Percentiles rank a stretch among this genome's conserved stretches.
Evolutionary conservation across 2,888 invertebrate genomes (phyloP).

Genomic region (Leptopterna dolabrata): DNA sequence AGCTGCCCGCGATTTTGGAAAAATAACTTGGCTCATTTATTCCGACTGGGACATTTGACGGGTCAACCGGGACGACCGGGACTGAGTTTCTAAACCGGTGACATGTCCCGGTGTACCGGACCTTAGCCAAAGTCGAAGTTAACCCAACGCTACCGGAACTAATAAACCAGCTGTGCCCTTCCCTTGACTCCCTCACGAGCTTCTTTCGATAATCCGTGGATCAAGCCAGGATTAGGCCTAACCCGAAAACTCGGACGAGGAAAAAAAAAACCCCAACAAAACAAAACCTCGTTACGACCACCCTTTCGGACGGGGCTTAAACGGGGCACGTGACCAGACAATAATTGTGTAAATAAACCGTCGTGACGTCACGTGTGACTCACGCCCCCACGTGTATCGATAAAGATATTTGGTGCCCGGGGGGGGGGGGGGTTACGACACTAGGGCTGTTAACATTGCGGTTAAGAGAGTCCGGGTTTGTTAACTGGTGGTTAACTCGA

Average conservation of each 20-base stretch:
- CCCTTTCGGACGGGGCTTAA: not conserved
- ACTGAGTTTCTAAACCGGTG: no score
- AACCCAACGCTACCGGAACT: no score
- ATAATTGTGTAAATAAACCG: slow-evolving; percentile 49
- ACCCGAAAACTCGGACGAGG: not conserved
- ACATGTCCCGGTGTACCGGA: no score
- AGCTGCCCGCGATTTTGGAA: no score
- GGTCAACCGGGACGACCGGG: no score
- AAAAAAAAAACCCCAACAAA: not conserved
- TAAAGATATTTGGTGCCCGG: not conserved
- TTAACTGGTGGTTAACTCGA: not conserved
- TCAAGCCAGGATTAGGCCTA: not conserved
- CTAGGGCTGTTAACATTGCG: not conserved
- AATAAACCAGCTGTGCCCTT: not conserved
- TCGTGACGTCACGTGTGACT: slow-evolving; percentile 37
- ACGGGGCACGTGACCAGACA: slow-evolving; percentile 34
- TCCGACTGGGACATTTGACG: no score
- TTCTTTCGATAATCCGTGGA: slow-evolving; percentile 34
- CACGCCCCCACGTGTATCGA: not conserved
- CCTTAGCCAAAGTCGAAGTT: no score
- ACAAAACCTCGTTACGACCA: not conserved
- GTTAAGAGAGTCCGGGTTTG: not conserved
- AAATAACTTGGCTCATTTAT: no score
- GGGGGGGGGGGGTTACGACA: not conserved
- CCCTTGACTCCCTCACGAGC: not conserved